Conservation (phyloP, 1,140 invertebrate genomes). For the Caenorhabditis inopinata region DNA sequence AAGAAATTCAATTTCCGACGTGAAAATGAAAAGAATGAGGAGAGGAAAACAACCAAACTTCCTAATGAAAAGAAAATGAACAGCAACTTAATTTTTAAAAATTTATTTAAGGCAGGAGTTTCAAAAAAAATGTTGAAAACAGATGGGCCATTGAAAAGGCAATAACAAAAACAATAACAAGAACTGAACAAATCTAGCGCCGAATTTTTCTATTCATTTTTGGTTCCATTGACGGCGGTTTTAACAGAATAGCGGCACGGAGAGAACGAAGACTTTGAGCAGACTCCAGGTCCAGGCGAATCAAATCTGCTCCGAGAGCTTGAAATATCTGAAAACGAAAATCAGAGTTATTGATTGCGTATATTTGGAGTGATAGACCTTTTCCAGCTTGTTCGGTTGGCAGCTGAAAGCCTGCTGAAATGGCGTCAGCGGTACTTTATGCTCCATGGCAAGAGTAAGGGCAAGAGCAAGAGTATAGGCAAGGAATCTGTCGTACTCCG, state of each 20-base stretch:
- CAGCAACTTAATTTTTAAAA: background rate
- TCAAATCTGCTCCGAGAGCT: background rate
- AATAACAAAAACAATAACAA: background rate
- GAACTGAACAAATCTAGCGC: background rate
- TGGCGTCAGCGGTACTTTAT: constrained; percentile 3
- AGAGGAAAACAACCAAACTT: background rate
- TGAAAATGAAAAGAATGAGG: background rate
- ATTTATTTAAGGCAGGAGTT: too few relatives aligned
- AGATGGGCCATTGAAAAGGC: too few relatives aligned
- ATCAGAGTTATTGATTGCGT: too few relatives aligned
- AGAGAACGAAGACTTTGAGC: background rate
- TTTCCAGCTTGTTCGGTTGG: background rate
- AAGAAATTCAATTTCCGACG: too few relatives aligned
- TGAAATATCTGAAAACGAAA: constrained; percentile 1
- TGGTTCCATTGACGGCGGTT: background rate
- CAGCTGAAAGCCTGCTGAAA: background rate
- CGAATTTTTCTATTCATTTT: background rate
- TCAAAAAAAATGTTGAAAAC: too few relatives aligned
- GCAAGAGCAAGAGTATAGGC: background rate
- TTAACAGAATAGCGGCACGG: background rate
- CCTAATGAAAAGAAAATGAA: background rate
- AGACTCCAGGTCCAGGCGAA: background rate
- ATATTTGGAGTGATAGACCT: background rate
- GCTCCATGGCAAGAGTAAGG: background rate
- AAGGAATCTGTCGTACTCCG: background rate